phyloP scores from a whole-genome alignment of 2,888 invertebrate genomes.

The Monopis laevigella region DNA sequence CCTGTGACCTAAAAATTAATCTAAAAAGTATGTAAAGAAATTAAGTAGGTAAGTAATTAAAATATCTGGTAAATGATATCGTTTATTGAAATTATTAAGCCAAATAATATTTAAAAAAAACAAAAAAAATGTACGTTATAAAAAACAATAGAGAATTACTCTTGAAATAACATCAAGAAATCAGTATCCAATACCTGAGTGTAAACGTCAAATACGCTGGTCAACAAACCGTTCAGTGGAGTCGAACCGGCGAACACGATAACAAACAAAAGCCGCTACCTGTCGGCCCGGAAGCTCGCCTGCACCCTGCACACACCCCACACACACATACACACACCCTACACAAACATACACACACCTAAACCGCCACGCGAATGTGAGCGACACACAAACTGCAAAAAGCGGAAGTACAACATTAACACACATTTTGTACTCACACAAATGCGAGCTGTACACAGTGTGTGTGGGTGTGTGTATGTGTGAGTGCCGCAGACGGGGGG shows the following conservation, averaged over 20 bases:
- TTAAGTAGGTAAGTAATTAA: no score
- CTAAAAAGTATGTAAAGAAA: no score
- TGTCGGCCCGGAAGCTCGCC: slow-evolving; percentile 57
- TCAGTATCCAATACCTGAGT: not conserved
- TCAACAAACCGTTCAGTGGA: not conserved
- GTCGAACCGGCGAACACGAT: not conserved
- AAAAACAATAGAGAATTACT: no score
- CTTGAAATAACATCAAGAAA: no score
- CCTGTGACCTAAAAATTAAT: no score
- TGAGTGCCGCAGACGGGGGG: slow-evolving; percentile 52
- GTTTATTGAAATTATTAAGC: no score
- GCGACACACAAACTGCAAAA: slow-evolving; percentile 48
- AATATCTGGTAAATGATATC: no score
- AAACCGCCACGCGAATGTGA: slow-evolving; percentile 27
- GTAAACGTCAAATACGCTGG: not conserved
- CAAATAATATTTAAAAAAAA: no score
- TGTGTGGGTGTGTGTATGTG: slow-evolving; percentile 31
- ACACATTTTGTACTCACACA: slow-evolving; percentile 51
- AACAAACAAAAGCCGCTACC: slow-evolving; percentile 26
- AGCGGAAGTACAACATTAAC: slow-evolving; percentile 59
- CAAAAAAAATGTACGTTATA: no score
- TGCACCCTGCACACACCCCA: slow-evolving; percentile 44
- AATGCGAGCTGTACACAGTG: slow-evolving; percentile 19
- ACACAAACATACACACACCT: slow-evolving; percentile 1
- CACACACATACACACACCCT: slow-evolving; percentile 19